Base-by-base conservation (phyloP, 2,113 vertebrate species). In the Cyanistes caeruleus region DNA sequence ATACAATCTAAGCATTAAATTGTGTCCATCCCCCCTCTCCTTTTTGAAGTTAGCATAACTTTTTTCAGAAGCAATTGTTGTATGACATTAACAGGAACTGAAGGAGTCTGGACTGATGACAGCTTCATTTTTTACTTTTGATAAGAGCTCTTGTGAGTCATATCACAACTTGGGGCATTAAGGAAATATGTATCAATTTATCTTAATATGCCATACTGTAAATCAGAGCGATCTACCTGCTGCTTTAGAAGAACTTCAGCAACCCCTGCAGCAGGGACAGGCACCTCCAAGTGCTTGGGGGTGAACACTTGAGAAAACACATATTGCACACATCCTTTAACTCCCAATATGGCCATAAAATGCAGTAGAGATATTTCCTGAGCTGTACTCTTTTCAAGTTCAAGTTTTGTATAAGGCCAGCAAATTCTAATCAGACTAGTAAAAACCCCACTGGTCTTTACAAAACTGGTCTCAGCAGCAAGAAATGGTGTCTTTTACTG, bases 111-210 rank as follows among this genome's bases (percentile, higher is more conserved):
- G 37, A 44, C 8, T 64, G 65, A 78, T 75, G 69, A 58, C 41
- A 68, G 25, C 62, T 91, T 91, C 31, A n/a, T 62, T 95, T 93
- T 84, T 89, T 9, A 79, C 31, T 76, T 85, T 83, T 11, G 44
- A 27, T 85, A 87, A 93, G 62, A 90, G 62, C 8, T 85, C 14
- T 68, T 77, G 48, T 59, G 49, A 90, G 49, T 73, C 70, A 30
- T 44, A 27, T 73, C 44, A 65, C n/a, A 78, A 52, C 41, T 35
- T 68, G 7, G 19, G 15, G 8, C 41, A 87, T 87, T 79, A 56
- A 81, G 95, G 39, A 93, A 89, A 75, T 24, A 75, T 13, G 12
- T 73, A 37, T 69, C 41, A 60, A 44, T 89, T 89, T 65, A 79
- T 84, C 91, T 87, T 85, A 85, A 93, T 94, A 69, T 52, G 58